These are phyloP conservation scores for Fabriciana adippe DNA, from an alignment of 2,888 invertebrate genomes.

Conservation along the genomic window DNA sequence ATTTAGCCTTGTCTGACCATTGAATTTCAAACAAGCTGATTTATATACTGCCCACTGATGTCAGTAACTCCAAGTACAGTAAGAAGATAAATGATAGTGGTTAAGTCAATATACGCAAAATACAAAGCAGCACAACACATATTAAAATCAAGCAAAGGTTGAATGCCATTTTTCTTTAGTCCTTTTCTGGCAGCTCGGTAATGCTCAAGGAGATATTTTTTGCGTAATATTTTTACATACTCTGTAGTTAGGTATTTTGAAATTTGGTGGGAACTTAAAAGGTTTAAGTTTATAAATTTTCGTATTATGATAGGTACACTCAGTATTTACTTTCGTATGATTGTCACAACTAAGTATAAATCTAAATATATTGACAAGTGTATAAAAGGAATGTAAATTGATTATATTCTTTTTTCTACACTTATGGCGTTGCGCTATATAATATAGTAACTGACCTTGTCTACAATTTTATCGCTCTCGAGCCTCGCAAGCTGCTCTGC, in stretches of 20 bases:
- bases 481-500: slow-evolving; percentile 92
- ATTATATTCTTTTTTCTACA: slow-evolving; percentile 29
- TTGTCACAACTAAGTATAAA: slow-evolving; percentile 8
- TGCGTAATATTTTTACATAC: not conserved
- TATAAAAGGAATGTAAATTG: slow-evolving; percentile 31
- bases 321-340: too few species aligned
- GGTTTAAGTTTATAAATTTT: too few species aligned
- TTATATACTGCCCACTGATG: slow-evolving; percentile 18
- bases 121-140: slow-evolving; percentile 16
- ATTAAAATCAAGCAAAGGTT: slow-evolving; percentile 1
- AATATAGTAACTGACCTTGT: slow-evolving; percentile 84
- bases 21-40: slow-evolving; percentile 28
- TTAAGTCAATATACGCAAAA: slow-evolving; percentile 23
- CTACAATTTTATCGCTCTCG: slow-evolving; percentile 91
- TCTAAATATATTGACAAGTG: slow-evolving; percentile 28
- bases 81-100: slow-evolving; percentile 21
- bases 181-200: not conserved
- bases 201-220: not conserved
- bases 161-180: slow-evolving; percentile 8
- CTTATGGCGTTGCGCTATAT: slow-evolving; percentile 32
- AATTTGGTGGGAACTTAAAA: too few species aligned
- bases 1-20: slow-evolving; percentile 10
- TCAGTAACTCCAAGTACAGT: slow-evolving; percentile 20
- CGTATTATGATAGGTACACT: too few species aligned
- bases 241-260: not conserved